Conservation (phyloP, 2,888 invertebrate genomes). For the Aleiodes leptofemur region DNA sequence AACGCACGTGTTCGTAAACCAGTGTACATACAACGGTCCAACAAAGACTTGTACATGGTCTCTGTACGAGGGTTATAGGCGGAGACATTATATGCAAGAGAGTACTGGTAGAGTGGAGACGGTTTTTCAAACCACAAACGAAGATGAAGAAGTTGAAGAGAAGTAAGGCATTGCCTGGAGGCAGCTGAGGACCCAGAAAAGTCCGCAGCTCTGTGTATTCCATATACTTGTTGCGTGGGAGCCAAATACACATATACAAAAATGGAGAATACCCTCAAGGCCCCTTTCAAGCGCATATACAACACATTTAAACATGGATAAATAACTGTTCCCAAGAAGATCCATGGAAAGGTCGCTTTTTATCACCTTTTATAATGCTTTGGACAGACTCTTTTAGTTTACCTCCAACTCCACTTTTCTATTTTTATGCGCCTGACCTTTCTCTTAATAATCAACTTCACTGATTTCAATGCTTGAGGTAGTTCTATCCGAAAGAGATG, state of each 20-base stretch:
- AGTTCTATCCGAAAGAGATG: background rate
- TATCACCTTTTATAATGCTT: slow-evolving; percentile 5
- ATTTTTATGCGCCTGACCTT: background rate
- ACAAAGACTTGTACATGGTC: slow-evolving; percentile 1
- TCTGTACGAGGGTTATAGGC: slow-evolving; percentile 1
- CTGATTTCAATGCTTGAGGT: background rate
- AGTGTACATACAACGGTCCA: slow-evolving; percentile 9
- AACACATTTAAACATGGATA: slow-evolving; percentile 36
- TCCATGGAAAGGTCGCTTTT: slow-evolving; percentile 14
- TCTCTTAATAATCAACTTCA: background rate
- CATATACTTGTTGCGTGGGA: slow-evolving; percentile 56
- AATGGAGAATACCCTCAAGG: slow-evolving; percentile 35
- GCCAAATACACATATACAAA: slow-evolving; percentile 27
- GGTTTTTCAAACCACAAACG: slow-evolving; percentile 18
- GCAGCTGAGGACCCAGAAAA: slow-evolving; percentile 53
- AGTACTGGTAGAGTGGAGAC: background rate
- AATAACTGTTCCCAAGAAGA: slow-evolving; percentile 48
- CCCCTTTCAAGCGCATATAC: slow-evolving; percentile 16
- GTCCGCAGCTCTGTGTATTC: slow-evolving; percentile 43
- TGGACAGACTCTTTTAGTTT: background rate
- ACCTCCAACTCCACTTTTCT: background rate
- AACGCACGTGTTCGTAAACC: slow-evolving; percentile 28
- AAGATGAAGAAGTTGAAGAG: slow-evolving; percentile 45
- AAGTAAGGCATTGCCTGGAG: slow-evolving; percentile 53
- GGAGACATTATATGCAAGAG: slow-evolving; percentile 9